These are phyloP conservation scores for Volucella bombylans DNA, from an alignment of 2,888 invertebrate species.

Conservation along the genomic window DNA sequence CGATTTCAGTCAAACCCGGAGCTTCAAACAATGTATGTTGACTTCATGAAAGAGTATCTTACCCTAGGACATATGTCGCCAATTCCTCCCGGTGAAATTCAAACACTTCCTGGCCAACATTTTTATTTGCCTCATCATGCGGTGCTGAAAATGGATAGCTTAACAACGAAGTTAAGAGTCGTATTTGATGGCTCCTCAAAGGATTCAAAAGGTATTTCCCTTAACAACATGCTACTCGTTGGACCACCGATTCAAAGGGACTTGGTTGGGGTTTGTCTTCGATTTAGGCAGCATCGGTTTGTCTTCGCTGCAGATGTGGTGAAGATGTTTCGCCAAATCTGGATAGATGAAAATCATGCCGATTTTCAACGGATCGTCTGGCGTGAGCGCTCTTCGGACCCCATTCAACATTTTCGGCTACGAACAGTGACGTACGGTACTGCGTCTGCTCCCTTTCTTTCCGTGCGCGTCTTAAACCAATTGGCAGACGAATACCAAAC, in stretches of 20 bases:
- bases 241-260: constrained; percentile 32
- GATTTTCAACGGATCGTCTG: constrained; percentile 50
- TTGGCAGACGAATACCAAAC: not conserved
- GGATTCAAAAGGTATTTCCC: constrained; percentile 14
- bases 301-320: constrained; percentile 54
- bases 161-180: constrained; percentile 61
- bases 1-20: too few relatives aligned
- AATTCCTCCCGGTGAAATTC: too few relatives aligned
- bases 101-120: too few relatives aligned
- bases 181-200: constrained; percentile 55
- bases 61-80: too few relatives aligned
- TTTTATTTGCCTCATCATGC: too few relatives aligned
- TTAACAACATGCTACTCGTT: constrained; percentile 33
- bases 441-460: too few relatives aligned
- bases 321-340: constrained; percentile 69
- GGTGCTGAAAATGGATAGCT: constrained; percentile 60
- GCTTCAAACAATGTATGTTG: too few relatives aligned
- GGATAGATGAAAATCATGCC: constrained; percentile 16
- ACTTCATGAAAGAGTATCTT: too few relatives aligned
- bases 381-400: not conserved
- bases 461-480: too few relatives aligned
- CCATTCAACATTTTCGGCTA: too few relatives aligned
- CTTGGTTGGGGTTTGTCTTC: constrained; percentile 24
- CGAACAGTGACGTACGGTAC: too few relatives aligned
- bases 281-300: constrained; percentile 35